phyloP scores from a whole-genome alignment of 1,140 invertebrate genomes.

The Lepeophtheirus salmonis region DNA sequence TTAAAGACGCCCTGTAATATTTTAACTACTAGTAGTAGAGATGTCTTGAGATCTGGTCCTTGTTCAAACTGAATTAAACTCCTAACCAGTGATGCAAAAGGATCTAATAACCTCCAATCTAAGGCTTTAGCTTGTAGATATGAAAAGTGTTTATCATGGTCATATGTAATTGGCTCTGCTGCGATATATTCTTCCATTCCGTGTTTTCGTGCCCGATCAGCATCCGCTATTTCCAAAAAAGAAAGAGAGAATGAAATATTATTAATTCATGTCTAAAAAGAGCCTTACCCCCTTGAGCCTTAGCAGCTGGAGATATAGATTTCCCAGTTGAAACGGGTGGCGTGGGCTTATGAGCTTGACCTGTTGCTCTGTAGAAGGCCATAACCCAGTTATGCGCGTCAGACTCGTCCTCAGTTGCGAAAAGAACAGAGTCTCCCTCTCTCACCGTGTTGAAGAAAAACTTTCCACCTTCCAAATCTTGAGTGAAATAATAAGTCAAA shows the following conservation, averaged over 20 bases:
- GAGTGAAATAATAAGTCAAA: too few species aligned
- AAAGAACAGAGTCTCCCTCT: constrained; percentile 90
- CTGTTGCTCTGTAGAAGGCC: constrained; percentile 94
- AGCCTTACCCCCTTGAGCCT: constrained; percentile 59
- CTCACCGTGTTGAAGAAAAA: constrained; percentile 96
- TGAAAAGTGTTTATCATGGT: constrained; percentile 79
- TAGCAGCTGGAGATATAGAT: constrained; percentile 60
- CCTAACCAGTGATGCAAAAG: constrained; percentile 81
- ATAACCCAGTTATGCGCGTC: constrained; percentile 97
- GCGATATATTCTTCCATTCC: constrained; percentile 98
- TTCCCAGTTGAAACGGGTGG: constrained; percentile 64
- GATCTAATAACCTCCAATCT: constrained; percentile 86
- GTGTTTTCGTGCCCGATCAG: constrained; percentile 87
- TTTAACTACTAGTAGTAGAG: background rate
- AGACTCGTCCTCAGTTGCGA: constrained; percentile 83
- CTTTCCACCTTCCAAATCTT: constrained; percentile 63
- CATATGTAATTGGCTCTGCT: constrained; percentile 89
- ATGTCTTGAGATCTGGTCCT: background rate
- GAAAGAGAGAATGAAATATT: background rate
- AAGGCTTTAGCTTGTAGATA: constrained; percentile 75
- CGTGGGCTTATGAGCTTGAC: constrained; percentile 94
- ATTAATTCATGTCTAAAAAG: too few species aligned
- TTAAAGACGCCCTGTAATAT: constrained; percentile 18
- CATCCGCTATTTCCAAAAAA: constrained; percentile 38
- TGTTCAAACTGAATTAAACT: constrained; percentile 19